phyloP scores from a whole-genome alignment of 1,140 invertebrate species.

The Chionoecetes opilio region DNA sequence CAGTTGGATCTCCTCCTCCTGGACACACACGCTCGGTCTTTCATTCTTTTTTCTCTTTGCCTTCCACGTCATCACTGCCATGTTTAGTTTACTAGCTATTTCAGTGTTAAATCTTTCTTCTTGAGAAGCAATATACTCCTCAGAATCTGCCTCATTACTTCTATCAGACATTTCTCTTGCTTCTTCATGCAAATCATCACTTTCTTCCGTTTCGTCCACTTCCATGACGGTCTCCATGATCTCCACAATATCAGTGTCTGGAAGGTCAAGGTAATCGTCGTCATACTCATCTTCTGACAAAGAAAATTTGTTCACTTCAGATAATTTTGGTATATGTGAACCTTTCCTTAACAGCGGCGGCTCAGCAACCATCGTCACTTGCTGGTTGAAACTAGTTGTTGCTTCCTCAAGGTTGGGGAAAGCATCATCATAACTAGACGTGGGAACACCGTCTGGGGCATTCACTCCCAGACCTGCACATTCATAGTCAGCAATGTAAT shows the following conservation, averaged over 20 bases:
- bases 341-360: background rate
- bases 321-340: background rate
- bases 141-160: background rate
- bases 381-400: constrained; percentile 19
- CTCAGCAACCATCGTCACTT: background rate
- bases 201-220: constrained; percentile 63
- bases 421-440: background rate
- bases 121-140: background rate
- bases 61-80: background rate
- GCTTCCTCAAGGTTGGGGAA: background rate
- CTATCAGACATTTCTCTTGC: no score
- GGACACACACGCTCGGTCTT: background rate
- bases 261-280: constrained; percentile 62
- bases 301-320: background rate
- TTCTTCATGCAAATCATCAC: constrained; percentile 32
- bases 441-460: background rate
- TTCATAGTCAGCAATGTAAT: background rate
- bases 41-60: background rate
- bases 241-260: constrained; percentile 48
- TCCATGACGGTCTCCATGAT: constrained; percentile 60
- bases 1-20: constrained; percentile 54
- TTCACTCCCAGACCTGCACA: background rate
- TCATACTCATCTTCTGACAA: constrained; percentile 27
- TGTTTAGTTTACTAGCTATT: background rate
- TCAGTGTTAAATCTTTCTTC: background rate